These are phyloP conservation scores for Syngnathus acus DNA, from an alignment of 2,797 vertebrate species.

Conservation along the genomic window DNA sequence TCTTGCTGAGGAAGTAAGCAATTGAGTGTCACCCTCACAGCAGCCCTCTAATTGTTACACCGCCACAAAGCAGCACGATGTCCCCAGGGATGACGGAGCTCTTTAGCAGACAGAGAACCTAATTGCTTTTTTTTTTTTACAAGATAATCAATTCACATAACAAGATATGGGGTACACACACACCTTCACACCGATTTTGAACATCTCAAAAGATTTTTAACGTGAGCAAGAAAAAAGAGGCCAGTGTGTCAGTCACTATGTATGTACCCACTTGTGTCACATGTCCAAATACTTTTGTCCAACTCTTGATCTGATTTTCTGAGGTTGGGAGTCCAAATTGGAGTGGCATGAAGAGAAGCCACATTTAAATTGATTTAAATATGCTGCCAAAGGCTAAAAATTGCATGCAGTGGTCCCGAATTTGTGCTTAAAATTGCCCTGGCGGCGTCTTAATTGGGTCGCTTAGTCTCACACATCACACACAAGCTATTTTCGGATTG, in stretches of 20 bases:
- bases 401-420: not conserved
- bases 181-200: not conserved
- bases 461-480: slow-evolving; percentile 21
- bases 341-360: not conserved
- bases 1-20: slow-evolving; percentile 93
- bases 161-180: not conserved
- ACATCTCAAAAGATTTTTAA: not conserved
- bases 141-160: not conserved
- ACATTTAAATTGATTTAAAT: not conserved
- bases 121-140: not conserved
- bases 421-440: not conserved
- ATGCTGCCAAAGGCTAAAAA: not conserved
- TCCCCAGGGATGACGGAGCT: not conserved
- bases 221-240: too few species aligned
- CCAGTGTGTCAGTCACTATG: too few species aligned
- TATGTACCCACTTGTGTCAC: too few species aligned
- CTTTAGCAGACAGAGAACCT: not conserved
- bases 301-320: not conserved
- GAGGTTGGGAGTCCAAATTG: not conserved
- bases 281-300: too few species aligned
- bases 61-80: not conserved
- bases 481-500: slow-evolving; percentile 17
- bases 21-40: not conserved
- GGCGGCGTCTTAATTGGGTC: slow-evolving; percentile 21
- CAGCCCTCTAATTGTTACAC: not conserved